phyloP scores from a whole-genome alignment of 1,140 invertebrate species.

The Diorhabda elongata region DNA sequence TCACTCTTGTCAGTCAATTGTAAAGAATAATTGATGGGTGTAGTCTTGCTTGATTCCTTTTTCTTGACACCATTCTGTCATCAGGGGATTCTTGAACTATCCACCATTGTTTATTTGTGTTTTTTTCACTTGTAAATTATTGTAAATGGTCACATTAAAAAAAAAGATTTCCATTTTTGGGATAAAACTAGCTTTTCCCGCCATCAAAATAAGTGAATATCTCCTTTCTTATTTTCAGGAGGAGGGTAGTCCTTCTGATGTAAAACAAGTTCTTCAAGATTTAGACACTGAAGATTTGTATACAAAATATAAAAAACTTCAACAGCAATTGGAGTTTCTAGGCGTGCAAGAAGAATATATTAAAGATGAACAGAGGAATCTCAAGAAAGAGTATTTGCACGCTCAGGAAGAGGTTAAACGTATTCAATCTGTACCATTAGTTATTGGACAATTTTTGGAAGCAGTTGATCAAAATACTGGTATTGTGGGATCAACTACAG shows the following conservation, averaged over 20 bases:
- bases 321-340: constrained; percentile 84
- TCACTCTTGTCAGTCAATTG: too few relatives aligned
- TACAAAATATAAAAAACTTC: constrained; percentile 93
- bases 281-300: constrained; percentile 87
- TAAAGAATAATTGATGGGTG: too few relatives aligned
- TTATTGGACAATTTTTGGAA: constrained; percentile 91
- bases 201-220: neutral
- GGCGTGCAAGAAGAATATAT: constrained; percentile 93
- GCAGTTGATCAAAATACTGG: constrained; percentile 92
- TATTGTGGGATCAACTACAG: constrained; percentile 67
- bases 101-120: too few relatives aligned
- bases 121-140: too few relatives aligned
- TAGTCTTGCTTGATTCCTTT: too few relatives aligned
- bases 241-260: constrained; percentile 56
- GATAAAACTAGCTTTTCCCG: too few relatives aligned
- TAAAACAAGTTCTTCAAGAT: constrained; percentile 63
- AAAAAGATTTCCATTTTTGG: too few relatives aligned
- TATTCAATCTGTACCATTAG: constrained; percentile 88
- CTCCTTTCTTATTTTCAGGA: constrained; percentile 50
- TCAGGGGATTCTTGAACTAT: too few relatives aligned
- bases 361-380: constrained; percentile 88
- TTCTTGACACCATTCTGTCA: too few relatives aligned
- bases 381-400: constrained; percentile 90
- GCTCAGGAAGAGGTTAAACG: constrained; percentile 91
- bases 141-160: too few relatives aligned